Evolutionary conservation across 2,888 invertebrate genomes (phyloP), one percentile per base, ranked within the genome.

Genomic region (Dicyrtomina minuta): DNA sequence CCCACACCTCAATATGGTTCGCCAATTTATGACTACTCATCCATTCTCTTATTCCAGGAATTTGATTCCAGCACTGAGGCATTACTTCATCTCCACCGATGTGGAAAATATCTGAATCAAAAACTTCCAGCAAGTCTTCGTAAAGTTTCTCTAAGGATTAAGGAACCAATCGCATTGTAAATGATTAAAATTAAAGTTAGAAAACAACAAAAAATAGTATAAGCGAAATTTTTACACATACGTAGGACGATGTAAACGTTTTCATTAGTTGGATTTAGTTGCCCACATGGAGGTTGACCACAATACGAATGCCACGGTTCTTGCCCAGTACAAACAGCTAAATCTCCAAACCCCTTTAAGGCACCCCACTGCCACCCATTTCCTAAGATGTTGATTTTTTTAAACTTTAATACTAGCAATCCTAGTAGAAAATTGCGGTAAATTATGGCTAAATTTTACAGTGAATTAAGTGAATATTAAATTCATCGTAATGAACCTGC

Each of bases 61-160:
- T 89, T 0, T 87, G 85, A 79, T 89, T 89, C 93, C 93, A 93
- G 81, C 93, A 93, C 3, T 83, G 88, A 68, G 86, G 91, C 68
- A 83, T 82, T 2, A 92, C 91, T 81, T 93, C 92, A 79, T 93
- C 92, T 0, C 77, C 78, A n/a, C 79, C 79, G 72, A 79, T 76
- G 67, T 80, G 79, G 69, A 80, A 79, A 22, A 79, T 39, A 55
- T 79, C 78, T 0, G 73, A 60, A 8, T 76, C 72, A 81, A 90
- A 90, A 55, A 86, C 84, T 0, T 86, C 87, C 22, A 89, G 82
- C 89, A 92, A 90, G 76, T 92, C 92, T 0, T 82, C 82, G 81
- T 90, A 92, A 62, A 93, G 83, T 17, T 77, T 66, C 15, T 86
- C 89, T 71, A 22, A 12, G 33, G n/a, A n/a, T n/a, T n/a, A n/a